phyloP scores from a whole-genome alignment of 2,113 vertebrate genomes.

The Cephalophus harveyi region DNA sequence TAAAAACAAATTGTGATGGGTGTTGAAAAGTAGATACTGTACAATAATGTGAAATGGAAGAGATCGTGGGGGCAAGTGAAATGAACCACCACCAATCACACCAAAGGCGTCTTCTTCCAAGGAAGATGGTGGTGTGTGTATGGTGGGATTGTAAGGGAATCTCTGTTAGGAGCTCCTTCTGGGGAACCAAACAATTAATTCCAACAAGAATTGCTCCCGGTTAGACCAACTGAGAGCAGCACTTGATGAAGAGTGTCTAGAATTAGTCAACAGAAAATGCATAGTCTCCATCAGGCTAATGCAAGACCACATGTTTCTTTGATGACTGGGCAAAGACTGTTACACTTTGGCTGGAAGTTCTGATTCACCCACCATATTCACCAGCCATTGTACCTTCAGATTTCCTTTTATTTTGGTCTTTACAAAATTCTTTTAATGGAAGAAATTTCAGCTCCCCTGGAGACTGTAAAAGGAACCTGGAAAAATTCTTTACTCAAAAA shows the following conservation, averaged over 20 bases:
- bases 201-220: not conserved
- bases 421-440: not conserved
- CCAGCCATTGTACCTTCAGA: not conserved
- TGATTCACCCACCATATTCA: not conserved
- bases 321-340: not conserved
- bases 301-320: not conserved
- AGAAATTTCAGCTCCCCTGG: not conserved
- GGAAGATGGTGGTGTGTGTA: not conserved
- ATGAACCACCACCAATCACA: not conserved
- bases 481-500: not conserved
- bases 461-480: not conserved
- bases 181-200: not conserved
- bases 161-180: not conserved
- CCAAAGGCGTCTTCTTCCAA: not conserved
- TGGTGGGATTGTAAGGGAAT: not conserved
- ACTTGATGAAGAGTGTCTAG: not conserved
- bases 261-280: not conserved
- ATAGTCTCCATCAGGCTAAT: not conserved
- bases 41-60: not conserved
- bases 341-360: not conserved
- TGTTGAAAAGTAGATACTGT: not conserved
- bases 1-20: not conserved
- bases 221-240: not conserved
- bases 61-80: not conserved
- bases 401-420: not conserved